Evolutionary conservation across 1,140 invertebrate genomes (phyloP), one percentile per base, ranked within the genome.

Genomic region (Brachionus rotundiformis): DNA sequence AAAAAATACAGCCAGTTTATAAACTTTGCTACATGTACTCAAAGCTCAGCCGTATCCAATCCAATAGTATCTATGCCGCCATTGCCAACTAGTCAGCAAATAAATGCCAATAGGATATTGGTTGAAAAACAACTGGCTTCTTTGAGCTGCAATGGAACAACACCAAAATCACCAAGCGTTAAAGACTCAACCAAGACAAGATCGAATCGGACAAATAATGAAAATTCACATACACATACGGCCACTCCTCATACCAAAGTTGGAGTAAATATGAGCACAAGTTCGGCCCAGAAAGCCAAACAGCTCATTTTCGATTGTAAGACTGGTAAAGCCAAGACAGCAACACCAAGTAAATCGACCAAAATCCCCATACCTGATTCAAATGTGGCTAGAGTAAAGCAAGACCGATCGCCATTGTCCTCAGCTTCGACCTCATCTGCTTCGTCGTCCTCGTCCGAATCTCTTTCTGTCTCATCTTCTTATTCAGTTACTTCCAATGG

Each of bases 1-100:
- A 49, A 84, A 41, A 82, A 83, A 81, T 77, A 84, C 71, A 76
- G 84, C 83, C 25, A 85, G 83, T 63, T 79, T 83, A 84, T 85
- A 82, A 65, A 65, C 33, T 31, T 23, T 44, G 3, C 23, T n/a
- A 39, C 4, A 10, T 54, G 54, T 82, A 59, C 47, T 23, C 59
- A 83, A 59, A 39, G 19, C 23, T 33, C 39, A 11, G 41, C 29
- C 36, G 25, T 27, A 3, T 79, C 76, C 4, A 79, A 61, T 41
- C 36, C 76, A 31, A 39, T 79, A 13, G 33, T 79, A n/a, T 79
- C 76, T 19, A 54, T 79, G 76, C 76, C 76, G 10, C 59, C 76
- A 3, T 27, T 79, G 19, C 47, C 47, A 79, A 13, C 76, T 3
- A 27, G 31, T 39, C 47, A 79, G 31, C 47, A 73, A 73, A 27